Percentiles rank a stretch among this genome's conserved stretches.
phyloP scores from a whole-genome alignment of 23 tunicate species.

The Ciona savignyi region DNA sequence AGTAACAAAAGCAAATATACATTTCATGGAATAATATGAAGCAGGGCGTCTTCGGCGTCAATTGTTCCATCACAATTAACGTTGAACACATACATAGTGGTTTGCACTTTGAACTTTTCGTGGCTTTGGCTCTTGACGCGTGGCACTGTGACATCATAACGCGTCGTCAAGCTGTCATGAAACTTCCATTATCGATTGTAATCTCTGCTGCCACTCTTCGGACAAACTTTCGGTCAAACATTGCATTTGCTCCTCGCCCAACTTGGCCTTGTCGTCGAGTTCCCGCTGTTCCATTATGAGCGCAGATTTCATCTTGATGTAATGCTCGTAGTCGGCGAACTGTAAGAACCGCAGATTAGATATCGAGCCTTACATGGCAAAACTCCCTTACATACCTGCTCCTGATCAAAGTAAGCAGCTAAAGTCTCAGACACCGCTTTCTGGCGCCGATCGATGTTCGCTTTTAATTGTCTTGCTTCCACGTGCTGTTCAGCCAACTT shows the following conservation, averaged over 20 bases:
- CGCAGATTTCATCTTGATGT: slow-evolving; percentile 75
- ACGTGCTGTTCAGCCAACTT: slow-evolving; percentile 58
- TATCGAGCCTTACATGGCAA: too few species aligned
- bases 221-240: slow-evolving; percentile 64
- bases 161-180: too few species aligned
- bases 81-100: too few species aligned
- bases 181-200: slow-evolving; percentile 29
- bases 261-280: slow-evolving; percentile 56
- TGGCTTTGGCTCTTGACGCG: too few species aligned
- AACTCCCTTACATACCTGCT: too few species aligned
- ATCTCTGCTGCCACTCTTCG: slow-evolving; percentile 37
- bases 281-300: slow-evolving; percentile 73
- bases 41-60: too few species aligned
- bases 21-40: too few species aligned
- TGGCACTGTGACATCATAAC: too few species aligned
- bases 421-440: slow-evolving; percentile 64
- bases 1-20: too few species aligned
- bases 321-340: slow-evolving; percentile 80
- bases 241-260: slow-evolving; percentile 81
- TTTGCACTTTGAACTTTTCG: too few species aligned
- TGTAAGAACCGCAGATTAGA: too few species aligned
- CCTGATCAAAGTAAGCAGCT: slow-evolving; percentile 45
- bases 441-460: slow-evolving; percentile 61
- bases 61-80: too few species aligned
- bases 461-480: slow-evolving; percentile 73